Conservation (phyloP, 92 coral and sea anemone genomes). For the Isaurus tuberculatus region DNA sequence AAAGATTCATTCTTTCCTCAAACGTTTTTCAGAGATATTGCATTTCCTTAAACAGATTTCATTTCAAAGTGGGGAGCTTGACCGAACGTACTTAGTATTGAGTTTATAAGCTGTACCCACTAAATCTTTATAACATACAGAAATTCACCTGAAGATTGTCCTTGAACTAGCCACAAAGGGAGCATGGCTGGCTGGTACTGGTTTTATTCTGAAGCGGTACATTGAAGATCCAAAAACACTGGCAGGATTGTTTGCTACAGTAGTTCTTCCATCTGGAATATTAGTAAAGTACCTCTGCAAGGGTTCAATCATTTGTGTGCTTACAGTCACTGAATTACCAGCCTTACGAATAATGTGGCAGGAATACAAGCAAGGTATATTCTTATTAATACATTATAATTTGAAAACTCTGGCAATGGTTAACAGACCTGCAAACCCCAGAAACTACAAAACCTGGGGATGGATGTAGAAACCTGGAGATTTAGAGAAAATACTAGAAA, state of each 20-base stretch:
- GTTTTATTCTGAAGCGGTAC: slow-evolving; percentile 72
- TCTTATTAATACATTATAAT: too few species aligned
- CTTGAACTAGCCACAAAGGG: slow-evolving; percentile 65
- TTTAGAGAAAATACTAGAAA: too few species aligned
- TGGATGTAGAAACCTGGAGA: too few species aligned
- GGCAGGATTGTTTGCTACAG: slow-evolving; percentile 59
- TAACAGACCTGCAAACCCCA: too few species aligned
- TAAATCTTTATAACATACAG: background rate
- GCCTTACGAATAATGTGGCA: slow-evolving; percentile 66
- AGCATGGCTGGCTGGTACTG: slow-evolving; percentile 79
- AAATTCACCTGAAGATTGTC: slow-evolving; percentile 34
- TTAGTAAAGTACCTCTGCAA: slow-evolving; percentile 59
- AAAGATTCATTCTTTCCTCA: too few species aligned
- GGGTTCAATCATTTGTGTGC: slow-evolving; percentile 70
- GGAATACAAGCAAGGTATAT: slow-evolving; percentile 57
- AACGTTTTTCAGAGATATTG: too few species aligned
- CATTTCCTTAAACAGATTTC: too few species aligned
- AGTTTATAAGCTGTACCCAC: background rate
- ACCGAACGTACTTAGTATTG: too few species aligned
- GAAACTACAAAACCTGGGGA: too few species aligned
- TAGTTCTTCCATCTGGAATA: slow-evolving; percentile 74
- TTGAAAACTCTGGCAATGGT: too few species aligned
- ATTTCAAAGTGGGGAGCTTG: background rate
- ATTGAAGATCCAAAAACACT: slow-evolving; percentile 71
- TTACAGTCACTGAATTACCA: slow-evolving; percentile 62